A percentile compares a stretch with the other conserved stretches of the same genome.
Evolutionary conservation across 1,140 invertebrate species (phyloP).

Genomic region (Zaprionus vittiger): DNA sequence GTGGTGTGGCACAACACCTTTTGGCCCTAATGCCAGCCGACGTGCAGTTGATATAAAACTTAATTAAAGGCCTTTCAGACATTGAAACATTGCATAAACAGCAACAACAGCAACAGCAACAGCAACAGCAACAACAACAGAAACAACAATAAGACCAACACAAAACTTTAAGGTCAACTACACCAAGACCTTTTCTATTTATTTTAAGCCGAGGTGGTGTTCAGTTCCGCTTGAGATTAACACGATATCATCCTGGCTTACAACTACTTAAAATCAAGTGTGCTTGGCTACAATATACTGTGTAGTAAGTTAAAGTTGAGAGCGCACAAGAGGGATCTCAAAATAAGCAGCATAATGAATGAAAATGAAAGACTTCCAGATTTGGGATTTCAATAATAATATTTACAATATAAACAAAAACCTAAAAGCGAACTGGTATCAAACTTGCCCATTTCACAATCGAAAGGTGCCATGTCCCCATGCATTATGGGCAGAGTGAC

Average conservation of each 20-base stretch:
- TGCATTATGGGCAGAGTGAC: background rate
- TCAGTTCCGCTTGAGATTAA: constrained; percentile 16
- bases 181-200: background rate
- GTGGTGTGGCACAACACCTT: constrained; percentile 36
- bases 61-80: constrained; percentile 57
- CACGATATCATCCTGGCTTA: background rate
- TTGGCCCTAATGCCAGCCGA: constrained; percentile 64
- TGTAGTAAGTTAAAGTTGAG: background rate
- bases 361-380: no score
- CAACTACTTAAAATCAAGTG: background rate
- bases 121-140: no score
- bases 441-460: background rate
- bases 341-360: no score
- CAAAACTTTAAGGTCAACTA: constrained; percentile 24
- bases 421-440: background rate
- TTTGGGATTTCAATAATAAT: no score
- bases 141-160: background rate
- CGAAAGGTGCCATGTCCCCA: background rate
- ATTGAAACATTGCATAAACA: constrained; percentile 13
- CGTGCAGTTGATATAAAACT: constrained; percentile 54
- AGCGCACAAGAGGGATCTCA: no score
- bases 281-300: background rate
- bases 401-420: no score
- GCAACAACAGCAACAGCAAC: background rate
- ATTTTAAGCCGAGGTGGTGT: background rate